phyloP scores from a whole-genome alignment of 1,140 invertebrate species.

The Drosophila takahashii region DNA sequence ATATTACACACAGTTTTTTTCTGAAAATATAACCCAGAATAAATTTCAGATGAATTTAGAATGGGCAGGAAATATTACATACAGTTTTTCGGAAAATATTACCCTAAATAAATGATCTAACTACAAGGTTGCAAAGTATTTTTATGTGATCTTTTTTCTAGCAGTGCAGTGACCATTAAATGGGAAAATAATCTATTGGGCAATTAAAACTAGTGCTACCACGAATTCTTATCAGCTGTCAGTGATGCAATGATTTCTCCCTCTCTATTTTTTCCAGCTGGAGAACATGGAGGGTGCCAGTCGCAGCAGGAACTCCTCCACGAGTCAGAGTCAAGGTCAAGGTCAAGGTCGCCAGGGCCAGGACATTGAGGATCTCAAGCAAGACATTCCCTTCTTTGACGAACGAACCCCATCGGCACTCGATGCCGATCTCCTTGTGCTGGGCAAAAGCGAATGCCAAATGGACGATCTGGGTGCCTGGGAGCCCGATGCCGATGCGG shows the following conservation, averaged over 20 bases:
- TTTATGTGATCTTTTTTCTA: background rate
- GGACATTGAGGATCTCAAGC: constrained; percentile 73
- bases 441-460: constrained; percentile 34
- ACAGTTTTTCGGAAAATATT: too few relatives aligned
- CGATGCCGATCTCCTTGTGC: constrained; percentile 18
- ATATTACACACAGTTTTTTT: too few relatives aligned
- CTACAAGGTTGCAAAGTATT: too few relatives aligned
- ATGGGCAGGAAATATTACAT: too few relatives aligned
- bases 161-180: background rate
- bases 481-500: constrained; percentile 23
- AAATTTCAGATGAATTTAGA: too few relatives aligned
- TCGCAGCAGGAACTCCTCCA: constrained; percentile 43
- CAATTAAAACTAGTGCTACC: background rate
- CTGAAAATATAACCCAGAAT: too few relatives aligned
- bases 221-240: background rate
- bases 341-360: constrained; percentile 20
- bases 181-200: constrained; percentile 15
- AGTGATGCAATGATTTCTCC: constrained; percentile 4
- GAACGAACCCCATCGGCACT: constrained; percentile 32
- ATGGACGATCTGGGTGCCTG: constrained; percentile 32
- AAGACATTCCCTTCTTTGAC: constrained; percentile 77
- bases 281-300: constrained; percentile 43
- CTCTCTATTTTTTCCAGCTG: constrained; percentile 19
- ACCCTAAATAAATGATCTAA: too few relatives aligned
- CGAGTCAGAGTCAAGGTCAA: constrained; percentile 19